Base-by-base conservation (phyloP, 2,113 vertebrate species). In the Alouatta palliata region DNA sequence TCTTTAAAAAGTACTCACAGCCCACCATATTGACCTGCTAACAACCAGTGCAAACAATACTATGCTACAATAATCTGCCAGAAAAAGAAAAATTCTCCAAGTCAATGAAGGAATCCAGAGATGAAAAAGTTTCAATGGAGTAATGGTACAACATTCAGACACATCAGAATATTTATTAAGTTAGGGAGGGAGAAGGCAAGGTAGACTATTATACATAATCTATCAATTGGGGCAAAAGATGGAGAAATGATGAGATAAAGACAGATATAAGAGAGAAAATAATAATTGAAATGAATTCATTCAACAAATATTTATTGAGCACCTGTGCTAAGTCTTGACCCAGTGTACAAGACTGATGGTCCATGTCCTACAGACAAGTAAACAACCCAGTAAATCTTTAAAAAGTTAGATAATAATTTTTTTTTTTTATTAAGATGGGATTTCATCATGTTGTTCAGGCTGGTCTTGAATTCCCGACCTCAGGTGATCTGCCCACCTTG, bases 221-320 rank as follows among this genome's bases (percentile, higher is more conserved):
- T 75, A 75, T 25, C 40, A 90, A 6, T 8, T 61, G 37, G 77
- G 30, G 23, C 14, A 43, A 71, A 95, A 52, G 47, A 91, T 64
- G 37, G 73, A 92, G 45, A 89, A 30, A 88, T 61, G 16, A 93
- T 83, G 45, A 94, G 21, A 87, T 87, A 19, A 93, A 86, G 45
- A 47, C 76, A 94, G 21, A 91, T 10, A 75, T 8, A 30, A 87
- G 23, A 56, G 43, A 94, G 9, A 77, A 80, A 68, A 81, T 90
- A 90, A 66, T 52, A 86, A 3, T 43, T 64, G 37, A 93, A 95
- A 66, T 95, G 66, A 93, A 58, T 81, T 81, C 17, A 73, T 56
- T 73, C 47, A 47, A 58, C 32, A 80, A 81, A 75, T 80, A 84
- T 76, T 86, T 90, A 82, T 80, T 71, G 52, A 95, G 47, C 19